Evolutionary conservation across 1,140 invertebrate genomes (phyloP), one percentile per base, ranked within the genome.

Genomic region (Achatina immaculata): DNA sequence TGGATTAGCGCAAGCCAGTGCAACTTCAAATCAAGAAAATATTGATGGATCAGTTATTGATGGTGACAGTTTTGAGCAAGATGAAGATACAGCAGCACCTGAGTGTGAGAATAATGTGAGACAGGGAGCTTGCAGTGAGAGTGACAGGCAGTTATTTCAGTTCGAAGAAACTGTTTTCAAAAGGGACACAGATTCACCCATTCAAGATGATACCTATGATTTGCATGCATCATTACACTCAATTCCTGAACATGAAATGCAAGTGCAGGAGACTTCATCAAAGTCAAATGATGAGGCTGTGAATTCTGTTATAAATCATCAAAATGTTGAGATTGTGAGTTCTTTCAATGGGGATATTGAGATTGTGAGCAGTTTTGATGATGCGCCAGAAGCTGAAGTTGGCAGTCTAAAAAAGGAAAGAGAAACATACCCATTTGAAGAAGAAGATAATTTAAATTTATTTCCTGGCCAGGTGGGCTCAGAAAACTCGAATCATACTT

Each of bases 261-360:
- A 62, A 28, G 28, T 0, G 2, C 58, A 4, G 4, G 58, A 6
- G 28, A 4, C 28, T 31, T n/a, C 16, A 7, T 62, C 28, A 9
- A 16, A 4, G 31, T 62, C 36, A 31, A 31, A 7, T 40, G 40
- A n/a, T 9, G 72, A 55, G 1, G 28, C 14, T 48, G 45, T 31
- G 48, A 21, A 21, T 45, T 6, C 6, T 77, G 75, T 14, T 31
- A 24, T 24, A 66, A 28, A 3, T 34, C n/a, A 51, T 16, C 2
- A 42, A 68, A 51, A n/a, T 43, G 40, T 66, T 31, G 42, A 51
- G 6, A 24, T 4, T 4, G 2, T 58, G 3, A 3, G 65, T 31
- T 36, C 81, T 42, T 65, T 77, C 62, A 66, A n/a, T 69, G 81
- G 81, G 65, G 38, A 78, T 76, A 65, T 79, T 80, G 71, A 80